Base-by-base conservation (phyloP, 1,140 invertebrate genomes). In the Brachystomella parvula region DNA sequence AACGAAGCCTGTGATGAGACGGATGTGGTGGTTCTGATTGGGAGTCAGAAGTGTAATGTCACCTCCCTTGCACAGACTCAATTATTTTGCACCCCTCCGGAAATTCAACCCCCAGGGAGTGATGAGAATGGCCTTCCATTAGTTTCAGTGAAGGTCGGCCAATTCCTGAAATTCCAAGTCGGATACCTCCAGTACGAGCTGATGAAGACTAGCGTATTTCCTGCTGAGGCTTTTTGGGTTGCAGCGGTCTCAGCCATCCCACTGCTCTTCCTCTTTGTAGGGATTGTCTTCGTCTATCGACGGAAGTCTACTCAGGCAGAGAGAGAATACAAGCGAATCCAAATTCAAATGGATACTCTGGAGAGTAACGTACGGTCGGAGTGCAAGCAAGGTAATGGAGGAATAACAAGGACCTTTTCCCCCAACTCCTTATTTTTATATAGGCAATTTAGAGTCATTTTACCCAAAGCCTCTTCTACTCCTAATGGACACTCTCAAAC, bases 341-440 rank as follows among this genome's bases (percentile, higher is more conserved):
- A 98, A 79, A 94, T 98, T 73, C 95, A 99, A 79, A 96, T 99
- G 90, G 96, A 98, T 73, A 97, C 94, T n/a, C 80, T 98, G 49
- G 96, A 99, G 78, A 96, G 92, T 75, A 97, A 96, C 78, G 95
- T 99, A 0, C 83, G 96, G 58, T 90, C 94, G 73, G 96, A 98
- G 78, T 98, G 96, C 77, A 97, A 98, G 80, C 89, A 96, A 82
- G 84, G 86, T 87, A 76, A 76, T 65, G 0, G 35, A 28, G 19
- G 19, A 2, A 24, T 15, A 49, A 63, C 30, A 9, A 21, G 30
- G 57, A 59, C 30, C 24, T 17, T 12, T 26, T 56, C 6, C 24
- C 49, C n/a, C 15, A 6, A 12, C 15, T 56, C 24, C 15, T 21
- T 17, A 26, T 26, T 9, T 17, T 56, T 56, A 17, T 56, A 9